These are phyloP conservation scores for Cephus spinipes DNA, from an alignment of 2,888 invertebrate species.

Conservation along the genomic window DNA sequence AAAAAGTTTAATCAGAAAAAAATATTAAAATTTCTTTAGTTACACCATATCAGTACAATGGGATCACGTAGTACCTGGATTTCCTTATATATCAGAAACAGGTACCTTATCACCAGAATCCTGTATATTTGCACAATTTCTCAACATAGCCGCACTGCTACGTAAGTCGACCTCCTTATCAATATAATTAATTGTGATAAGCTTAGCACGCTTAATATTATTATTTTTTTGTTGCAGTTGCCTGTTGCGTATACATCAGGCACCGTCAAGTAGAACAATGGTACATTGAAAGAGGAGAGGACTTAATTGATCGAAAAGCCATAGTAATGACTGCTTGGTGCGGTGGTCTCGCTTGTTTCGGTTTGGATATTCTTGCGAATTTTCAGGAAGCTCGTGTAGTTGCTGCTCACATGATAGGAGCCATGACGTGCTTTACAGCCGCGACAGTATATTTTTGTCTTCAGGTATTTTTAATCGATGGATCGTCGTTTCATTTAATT, in stretches of 20 bases:
- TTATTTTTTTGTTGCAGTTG: conserved; percentile 60
- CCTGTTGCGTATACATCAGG: conserved; percentile 69
- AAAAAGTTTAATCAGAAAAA: too few relatives aligned
- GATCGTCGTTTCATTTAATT: background rate
- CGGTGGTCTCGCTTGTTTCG: conserved; percentile 69
- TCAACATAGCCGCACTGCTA: conserved; percentile 71
- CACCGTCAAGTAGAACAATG: conserved; percentile 69
- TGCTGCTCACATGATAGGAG: conserved; percentile 71
- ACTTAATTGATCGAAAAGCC: conserved; percentile 36
- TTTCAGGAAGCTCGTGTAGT: conserved; percentile 72
- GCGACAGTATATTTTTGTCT: conserved; percentile 70
- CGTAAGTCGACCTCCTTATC: conserved; percentile 56
- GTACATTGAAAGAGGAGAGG: conserved; percentile 46
- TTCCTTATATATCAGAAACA: conserved; percentile 73
- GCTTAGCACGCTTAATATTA: too few relatives aligned
- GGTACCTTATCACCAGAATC: conserved; percentile 74
- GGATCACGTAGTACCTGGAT: conserved; percentile 68
- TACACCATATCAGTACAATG: conserved; percentile 68
- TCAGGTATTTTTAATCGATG: conserved; percentile 62
- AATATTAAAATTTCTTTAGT: conserved; percentile 50
- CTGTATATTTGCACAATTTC: conserved; percentile 73
- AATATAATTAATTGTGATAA: too few relatives aligned
- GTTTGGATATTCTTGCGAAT: conserved; percentile 72
- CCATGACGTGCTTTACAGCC: conserved; percentile 70
- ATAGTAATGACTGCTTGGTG: conserved; percentile 60